Conservation (phyloP, 1,140 invertebrate species). For the Micrasema longulum region DNA sequence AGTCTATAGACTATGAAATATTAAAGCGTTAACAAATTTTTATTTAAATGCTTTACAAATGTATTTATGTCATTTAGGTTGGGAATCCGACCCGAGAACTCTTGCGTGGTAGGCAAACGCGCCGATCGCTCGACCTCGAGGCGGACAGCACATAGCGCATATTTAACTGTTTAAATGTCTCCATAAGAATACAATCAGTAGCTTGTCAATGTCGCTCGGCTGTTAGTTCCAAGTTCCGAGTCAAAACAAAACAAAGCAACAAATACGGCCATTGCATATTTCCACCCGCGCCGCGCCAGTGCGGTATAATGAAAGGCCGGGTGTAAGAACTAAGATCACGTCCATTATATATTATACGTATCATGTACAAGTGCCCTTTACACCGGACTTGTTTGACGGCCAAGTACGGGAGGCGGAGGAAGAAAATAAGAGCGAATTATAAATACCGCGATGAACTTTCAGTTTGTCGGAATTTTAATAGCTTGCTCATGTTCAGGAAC, state of each 20-base stretch:
- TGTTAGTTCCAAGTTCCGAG: neutral
- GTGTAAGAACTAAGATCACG: neutral
- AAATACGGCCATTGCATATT: neutral
- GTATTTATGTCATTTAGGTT: too few species aligned
- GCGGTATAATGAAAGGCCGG: neutral
- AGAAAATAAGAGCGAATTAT: neutral
- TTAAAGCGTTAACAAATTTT: too few species aligned
- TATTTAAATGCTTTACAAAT: too few species aligned
- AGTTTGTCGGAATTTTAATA: neutral
- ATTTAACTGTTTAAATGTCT: too few species aligned
- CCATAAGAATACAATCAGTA: slow-evolving; percentile 1
- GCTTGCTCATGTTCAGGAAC: too few species aligned
- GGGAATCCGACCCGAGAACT: too few species aligned
- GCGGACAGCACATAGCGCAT: too few species aligned
- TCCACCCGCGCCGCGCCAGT: too few species aligned
- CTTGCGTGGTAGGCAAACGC: too few species aligned
- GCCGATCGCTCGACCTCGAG: too few species aligned
- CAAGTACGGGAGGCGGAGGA: neutral
- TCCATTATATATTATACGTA: neutral
- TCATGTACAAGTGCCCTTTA: slow-evolving; percentile 23
- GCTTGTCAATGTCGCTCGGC: slow-evolving; percentile 18
- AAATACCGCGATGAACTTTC: neutral
- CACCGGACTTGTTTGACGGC: slow-evolving; percentile 5
- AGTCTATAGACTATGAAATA: too few species aligned
- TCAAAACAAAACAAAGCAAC: neutral